Conservation (phyloP, 2,113 vertebrate species). For the Atractosteus spatula region DNA sequence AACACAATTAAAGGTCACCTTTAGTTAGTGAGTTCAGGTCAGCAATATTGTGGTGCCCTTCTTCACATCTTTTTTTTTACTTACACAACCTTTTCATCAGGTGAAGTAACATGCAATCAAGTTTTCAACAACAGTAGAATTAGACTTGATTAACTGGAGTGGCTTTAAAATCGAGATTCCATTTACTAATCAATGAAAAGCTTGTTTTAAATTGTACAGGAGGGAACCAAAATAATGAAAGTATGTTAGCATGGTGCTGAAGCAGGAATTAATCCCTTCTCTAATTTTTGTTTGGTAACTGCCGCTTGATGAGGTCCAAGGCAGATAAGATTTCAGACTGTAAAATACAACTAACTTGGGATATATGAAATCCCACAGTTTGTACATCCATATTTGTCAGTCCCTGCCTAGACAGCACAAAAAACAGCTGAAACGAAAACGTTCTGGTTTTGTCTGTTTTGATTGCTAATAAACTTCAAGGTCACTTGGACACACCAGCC, state of each 20-base stretch:
- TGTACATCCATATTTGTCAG: not conserved
- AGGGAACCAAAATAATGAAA: slow-evolving; percentile 17
- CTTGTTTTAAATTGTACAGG: slow-evolving; percentile 1
- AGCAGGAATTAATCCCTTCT: slow-evolving; percentile 7
- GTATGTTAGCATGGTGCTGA: not conserved
- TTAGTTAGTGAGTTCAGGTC: slow-evolving; percentile 1
- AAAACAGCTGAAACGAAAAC: not conserved
- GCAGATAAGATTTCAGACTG: slow-evolving; percentile 2
- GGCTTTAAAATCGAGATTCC: slow-evolving; percentile 17
- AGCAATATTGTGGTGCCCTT: not conserved
- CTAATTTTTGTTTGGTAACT: slow-evolving; percentile 18
- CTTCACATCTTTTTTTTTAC: slow-evolving; percentile 2
- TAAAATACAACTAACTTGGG: not conserved
- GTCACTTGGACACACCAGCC: too few relatives aligned
- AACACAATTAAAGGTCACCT: slow-evolving; percentile 19
- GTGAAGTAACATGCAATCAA: slow-evolving; percentile 18
- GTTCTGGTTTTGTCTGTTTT: not conserved
- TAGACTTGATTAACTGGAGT: slow-evolving; percentile 23
- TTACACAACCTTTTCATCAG: slow-evolving; percentile 3
- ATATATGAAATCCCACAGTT: not conserved
- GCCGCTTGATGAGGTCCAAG: slow-evolving; percentile 7
- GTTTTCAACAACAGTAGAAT: slow-evolving; percentile 18
- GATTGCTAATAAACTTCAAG: too few relatives aligned
- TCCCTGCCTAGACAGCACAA: not conserved
- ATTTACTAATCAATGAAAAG: slow-evolving; percentile 25